These are phyloP conservation scores for Marisa cornuarietis DNA, from an alignment of 1,140 invertebrate species.

Conservation along the genomic window DNA sequence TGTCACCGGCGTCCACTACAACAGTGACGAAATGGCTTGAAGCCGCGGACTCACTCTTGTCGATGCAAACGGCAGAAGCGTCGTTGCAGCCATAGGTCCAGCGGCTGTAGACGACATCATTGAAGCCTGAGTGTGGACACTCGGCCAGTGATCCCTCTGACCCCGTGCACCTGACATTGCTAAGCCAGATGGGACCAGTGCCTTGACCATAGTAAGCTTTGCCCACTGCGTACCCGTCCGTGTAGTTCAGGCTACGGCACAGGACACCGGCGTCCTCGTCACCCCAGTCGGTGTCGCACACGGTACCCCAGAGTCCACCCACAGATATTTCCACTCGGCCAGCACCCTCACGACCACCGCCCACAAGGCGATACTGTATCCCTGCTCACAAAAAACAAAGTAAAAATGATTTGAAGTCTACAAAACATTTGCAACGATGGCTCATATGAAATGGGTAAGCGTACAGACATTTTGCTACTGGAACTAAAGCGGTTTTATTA, in stretches of 20 bases:
- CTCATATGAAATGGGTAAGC: too few relatives aligned
- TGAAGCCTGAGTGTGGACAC: constrained; percentile 53
- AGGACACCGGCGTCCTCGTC: constrained; percentile 49
- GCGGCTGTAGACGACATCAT: neutral
- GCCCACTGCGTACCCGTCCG: constrained; percentile 44
- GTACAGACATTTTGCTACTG: too few relatives aligned
- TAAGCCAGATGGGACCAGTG: constrained; percentile 56
- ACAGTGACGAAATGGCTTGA: neutral
- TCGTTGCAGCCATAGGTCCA: constrained; percentile 38
- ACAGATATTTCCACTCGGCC: constrained; percentile 79
- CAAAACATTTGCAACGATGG: too few relatives aligned
- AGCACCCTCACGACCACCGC: neutral
- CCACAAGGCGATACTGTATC: constrained; percentile 25
- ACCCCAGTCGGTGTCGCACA: constrained; percentile 56
- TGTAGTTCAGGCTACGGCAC: constrained; percentile 47
- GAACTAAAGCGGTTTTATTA: too few relatives aligned
- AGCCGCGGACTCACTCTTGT: constrained; percentile 42
- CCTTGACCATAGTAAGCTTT: constrained; percentile 42
- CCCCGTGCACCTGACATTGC: constrained; percentile 52
- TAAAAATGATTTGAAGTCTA: too few relatives aligned
- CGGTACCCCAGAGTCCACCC: constrained; percentile 56
- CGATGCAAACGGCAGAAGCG: constrained; percentile 56
- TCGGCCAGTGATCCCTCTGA: constrained; percentile 42
- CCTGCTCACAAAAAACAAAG: constrained; percentile 6
- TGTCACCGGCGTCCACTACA: too few relatives aligned